phyloP scores from a whole-genome alignment of 2,888 invertebrate genomes.

The Dryadula phaetusa region DNA sequence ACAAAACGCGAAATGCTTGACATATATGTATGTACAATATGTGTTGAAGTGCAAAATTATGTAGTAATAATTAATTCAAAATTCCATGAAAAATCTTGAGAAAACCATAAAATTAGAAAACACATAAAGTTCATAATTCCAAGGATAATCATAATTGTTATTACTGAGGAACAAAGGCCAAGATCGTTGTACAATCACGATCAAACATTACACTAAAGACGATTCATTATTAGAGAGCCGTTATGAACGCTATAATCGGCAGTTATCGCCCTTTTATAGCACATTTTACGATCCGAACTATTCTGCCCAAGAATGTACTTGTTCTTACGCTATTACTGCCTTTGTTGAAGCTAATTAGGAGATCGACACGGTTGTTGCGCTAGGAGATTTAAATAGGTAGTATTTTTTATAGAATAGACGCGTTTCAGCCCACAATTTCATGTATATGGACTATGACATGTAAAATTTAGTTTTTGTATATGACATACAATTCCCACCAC shows the following conservation, averaged over 20 bases:
- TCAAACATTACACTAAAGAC: slow-evolving; percentile 80
- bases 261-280: slow-evolving; percentile 85
- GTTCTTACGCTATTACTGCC: slow-evolving; percentile 67
- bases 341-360: slow-evolving; percentile 72
- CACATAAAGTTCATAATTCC: slow-evolving; percentile 14
- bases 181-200: slow-evolving; percentile 54
- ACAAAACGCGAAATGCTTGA: too few relatives aligned
- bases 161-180: slow-evolving; percentile 38
- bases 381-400: slow-evolving; percentile 7
- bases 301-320: slow-evolving; percentile 77
- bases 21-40: too few relatives aligned
- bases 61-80: neutral
- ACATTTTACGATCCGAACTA: slow-evolving; percentile 82
- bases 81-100: neutral
- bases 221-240: slow-evolving; percentile 83
- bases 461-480: too few relatives aligned
- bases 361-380: slow-evolving; percentile 25
- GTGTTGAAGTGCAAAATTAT: too few relatives aligned
- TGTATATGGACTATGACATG: neutral
- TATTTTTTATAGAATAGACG: neutral
- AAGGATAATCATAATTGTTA: slow-evolving; percentile 37
- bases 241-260: slow-evolving; percentile 79
- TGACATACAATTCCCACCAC: too few relatives aligned
- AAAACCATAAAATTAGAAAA: neutral
- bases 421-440: neutral